Percentiles rank a stretch among this genome's conserved stretches.
phyloP scores from a whole-genome alignment of 2,888 invertebrate genomes.

The Trissolcus brochymenae region DNA sequence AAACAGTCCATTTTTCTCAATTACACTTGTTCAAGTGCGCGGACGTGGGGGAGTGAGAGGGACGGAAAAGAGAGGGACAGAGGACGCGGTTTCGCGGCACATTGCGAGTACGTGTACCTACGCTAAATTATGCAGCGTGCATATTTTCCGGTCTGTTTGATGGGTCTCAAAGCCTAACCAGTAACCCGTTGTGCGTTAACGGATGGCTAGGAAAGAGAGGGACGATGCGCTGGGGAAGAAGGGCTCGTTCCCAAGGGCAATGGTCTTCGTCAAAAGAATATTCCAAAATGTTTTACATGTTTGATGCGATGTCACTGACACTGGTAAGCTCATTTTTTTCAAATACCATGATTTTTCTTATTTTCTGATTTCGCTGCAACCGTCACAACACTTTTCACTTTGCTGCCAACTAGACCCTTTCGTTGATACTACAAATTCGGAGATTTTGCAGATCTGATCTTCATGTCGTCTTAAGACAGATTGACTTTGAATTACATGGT shows the following conservation, averaged over 20 bases:
- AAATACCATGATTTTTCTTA: too few species aligned
- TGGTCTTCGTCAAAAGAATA: constrained; percentile 57
- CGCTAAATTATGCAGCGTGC: constrained; percentile 74
- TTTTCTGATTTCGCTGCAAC: too few species aligned
- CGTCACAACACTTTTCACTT: too few species aligned
- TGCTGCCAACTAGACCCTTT: too few species aligned
- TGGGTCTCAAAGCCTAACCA: constrained; percentile 66
- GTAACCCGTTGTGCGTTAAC: constrained; percentile 59
- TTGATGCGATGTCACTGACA: constrained; percentile 49
- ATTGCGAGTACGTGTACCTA: constrained; percentile 61
- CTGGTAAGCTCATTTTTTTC: neutral
- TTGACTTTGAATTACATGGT: too few species aligned
- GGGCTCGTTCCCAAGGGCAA: constrained; percentile 57
- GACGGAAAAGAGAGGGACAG: constrained; percentile 29
- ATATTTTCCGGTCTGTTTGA: constrained; percentile 76
- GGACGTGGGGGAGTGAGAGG: constrained; percentile 33
- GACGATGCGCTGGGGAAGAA: constrained; percentile 52
- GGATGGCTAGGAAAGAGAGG: constrained; percentile 59
- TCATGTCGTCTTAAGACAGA: too few species aligned
- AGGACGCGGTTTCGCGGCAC: constrained; percentile 54
- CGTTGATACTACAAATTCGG: too few species aligned
- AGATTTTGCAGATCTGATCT: too few species aligned
- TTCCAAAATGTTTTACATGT: constrained; percentile 53
- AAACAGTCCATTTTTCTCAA: constrained; percentile 51
- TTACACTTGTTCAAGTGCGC: constrained; percentile 42